These are phyloP conservation scores for Amniataba percoides DNA, from an alignment of 2,797 vertebrate species.

Conservation along the genomic window DNA sequence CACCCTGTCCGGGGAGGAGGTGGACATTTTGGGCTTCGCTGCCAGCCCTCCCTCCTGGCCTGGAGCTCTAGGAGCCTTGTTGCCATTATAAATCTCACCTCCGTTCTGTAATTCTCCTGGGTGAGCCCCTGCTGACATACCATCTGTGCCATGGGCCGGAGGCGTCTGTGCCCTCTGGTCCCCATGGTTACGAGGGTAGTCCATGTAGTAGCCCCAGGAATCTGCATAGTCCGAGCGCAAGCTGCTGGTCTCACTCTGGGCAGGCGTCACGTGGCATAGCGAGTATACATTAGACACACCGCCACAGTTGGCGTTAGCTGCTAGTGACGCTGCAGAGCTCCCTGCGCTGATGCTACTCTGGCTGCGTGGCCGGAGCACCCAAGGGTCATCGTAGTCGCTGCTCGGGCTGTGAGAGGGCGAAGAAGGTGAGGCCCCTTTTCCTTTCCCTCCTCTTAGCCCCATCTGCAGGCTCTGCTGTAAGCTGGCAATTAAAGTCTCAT, in stretches of 20 bases:
- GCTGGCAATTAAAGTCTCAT: constrained; percentile 92
- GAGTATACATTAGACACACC: constrained; percentile 89
- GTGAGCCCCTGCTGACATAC: constrained; percentile 52
- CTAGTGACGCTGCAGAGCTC: constrained; percentile 90
- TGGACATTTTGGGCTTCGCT: constrained; percentile 85
- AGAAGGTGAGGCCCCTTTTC: constrained; percentile 85
- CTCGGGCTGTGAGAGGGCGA: constrained; percentile 95
- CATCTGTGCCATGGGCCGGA: constrained; percentile 54
- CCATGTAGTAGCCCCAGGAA: constrained; percentile 94
- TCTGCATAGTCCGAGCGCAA: constrained; percentile 94
- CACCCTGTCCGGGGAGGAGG: constrained; percentile 91
- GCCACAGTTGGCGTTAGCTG: constrained; percentile 61
- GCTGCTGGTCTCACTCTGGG: constrained; percentile 96
- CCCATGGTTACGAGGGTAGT: constrained; percentile 84
- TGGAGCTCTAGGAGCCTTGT: constrained; percentile 73
- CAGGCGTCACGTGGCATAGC: constrained; percentile 91
- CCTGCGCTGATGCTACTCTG: constrained; percentile 92
- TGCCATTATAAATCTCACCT: constrained; percentile 73
- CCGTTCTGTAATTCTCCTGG: constrained; percentile 77
- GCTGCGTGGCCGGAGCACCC: constrained; percentile 93
- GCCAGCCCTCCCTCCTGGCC: constrained; percentile 67
- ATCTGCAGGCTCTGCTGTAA: constrained; percentile 94
- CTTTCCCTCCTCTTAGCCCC: constrained; percentile 85
- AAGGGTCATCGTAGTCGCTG: constrained; percentile 96
- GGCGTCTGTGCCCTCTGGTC: constrained; percentile 84